A percentile compares a stretch with the other conserved stretches of the same genome.
Evolutionary conservation across 1,140 invertebrate species (phyloP).

Genomic region (Eurosta solidaginis): DNA sequence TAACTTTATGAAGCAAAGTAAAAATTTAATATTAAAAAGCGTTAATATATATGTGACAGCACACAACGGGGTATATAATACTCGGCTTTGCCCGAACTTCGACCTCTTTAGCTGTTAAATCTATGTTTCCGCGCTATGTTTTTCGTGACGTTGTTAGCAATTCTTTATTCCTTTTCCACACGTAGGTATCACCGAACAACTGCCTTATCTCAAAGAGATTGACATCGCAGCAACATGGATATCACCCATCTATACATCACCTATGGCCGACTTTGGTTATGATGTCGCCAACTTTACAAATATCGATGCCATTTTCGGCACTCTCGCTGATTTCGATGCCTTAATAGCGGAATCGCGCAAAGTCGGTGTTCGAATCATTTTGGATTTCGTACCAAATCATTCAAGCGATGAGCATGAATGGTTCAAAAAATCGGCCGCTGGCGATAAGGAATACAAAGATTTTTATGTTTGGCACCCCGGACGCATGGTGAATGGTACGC

Average conservation of each 20-base stretch:
- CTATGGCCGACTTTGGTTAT: conserved; percentile 69
- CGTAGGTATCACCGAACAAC: conserved; percentile 64
- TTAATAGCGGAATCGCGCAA: conserved; percentile 66
- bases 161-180: background rate
- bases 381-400: conserved; percentile 88
- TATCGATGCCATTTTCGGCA: conserved; percentile 73
- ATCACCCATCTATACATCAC: conserved; percentile 67
- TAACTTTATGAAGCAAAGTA: too few relatives aligned
- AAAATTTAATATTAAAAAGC: too few relatives aligned
- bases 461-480: conserved; percentile 73
- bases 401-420: conserved; percentile 73
- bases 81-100: too few relatives aligned
- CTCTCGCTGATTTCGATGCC: conserved; percentile 71
- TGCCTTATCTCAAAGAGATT: conserved; percentile 69
- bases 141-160: background rate
- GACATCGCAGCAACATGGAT: conserved; percentile 71
- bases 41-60: too few relatives aligned
- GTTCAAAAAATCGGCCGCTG: conserved; percentile 68
- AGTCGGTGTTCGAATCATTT: conserved; percentile 70
- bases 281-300: conserved; percentile 69
- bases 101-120: background rate
- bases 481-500: conserved; percentile 58
- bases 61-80: too few relatives aligned
- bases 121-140: background rate
- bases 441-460: conserved; percentile 67